A percentile compares a stretch with the other conserved stretches of the same genome.
These are phyloP conservation scores for Rhopalosiphum maidis DNA, from an alignment of 1,140 invertebrate genomes.

Conservation along the genomic window DNA sequence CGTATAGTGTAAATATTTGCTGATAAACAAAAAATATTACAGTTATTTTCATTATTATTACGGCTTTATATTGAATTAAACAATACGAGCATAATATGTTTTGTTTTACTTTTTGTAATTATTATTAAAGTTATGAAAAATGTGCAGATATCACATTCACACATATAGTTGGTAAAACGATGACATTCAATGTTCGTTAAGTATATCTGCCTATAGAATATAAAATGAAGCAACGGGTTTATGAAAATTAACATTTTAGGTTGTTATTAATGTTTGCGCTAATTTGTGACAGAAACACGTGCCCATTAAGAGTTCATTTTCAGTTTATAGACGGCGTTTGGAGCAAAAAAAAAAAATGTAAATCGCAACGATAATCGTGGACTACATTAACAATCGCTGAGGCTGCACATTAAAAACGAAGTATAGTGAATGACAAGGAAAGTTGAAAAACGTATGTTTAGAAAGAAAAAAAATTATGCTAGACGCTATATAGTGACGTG, in stretches of 20 bases:
- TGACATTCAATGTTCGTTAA: neutral
- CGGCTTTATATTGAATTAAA: neutral
- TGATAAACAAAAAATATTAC: neutral
- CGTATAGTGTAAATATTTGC: neutral
- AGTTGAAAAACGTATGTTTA: neutral
- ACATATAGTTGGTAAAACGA: neutral
- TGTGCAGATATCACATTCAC: neutral
- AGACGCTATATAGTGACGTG: neutral
- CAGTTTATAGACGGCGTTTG: neutral
- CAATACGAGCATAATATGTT: neutral
- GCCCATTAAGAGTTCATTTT: conserved; percentile 22
- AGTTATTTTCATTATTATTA: neutral
- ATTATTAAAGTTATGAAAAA: neutral
- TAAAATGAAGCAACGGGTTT: neutral
- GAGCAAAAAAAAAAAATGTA: neutral
- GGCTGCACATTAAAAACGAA: neutral
- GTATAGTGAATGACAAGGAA: neutral
- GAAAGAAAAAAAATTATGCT: neutral
- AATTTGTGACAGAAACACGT: neutral
- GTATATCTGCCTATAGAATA: neutral
- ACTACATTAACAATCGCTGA: neutral
- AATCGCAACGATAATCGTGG: neutral
- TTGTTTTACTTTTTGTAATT: neutral
- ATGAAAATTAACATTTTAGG: neutral
- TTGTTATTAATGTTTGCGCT: conserved; percentile 4